These are phyloP conservation scores for Diabrotica balteata DNA, from an alignment of 2,888 invertebrate genomes.

Conservation along the genomic window DNA sequence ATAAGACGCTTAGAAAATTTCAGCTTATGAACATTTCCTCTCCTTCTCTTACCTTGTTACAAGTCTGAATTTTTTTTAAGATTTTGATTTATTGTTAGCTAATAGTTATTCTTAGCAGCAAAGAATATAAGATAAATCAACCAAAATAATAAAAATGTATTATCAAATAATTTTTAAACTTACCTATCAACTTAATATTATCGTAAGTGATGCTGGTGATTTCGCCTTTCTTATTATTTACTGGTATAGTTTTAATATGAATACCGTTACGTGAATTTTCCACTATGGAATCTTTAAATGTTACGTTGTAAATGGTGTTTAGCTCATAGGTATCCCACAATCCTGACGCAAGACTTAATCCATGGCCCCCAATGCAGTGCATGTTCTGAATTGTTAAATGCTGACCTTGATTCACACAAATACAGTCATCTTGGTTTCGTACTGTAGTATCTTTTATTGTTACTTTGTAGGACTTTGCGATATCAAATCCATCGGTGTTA, in stretches of 20 bases:
- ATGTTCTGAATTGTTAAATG: conserved; percentile 21
- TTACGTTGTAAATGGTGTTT: conserved; percentile 24
- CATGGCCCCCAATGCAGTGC: conserved; percentile 32
- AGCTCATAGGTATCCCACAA: conserved; percentile 4
- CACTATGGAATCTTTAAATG: conserved; percentile 22
- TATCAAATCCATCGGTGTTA: conserved; percentile 29
- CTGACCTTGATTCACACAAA: conserved; percentile 23
- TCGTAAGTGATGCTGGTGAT: conserved; percentile 19
- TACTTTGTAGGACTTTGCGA: conserved; percentile 15
- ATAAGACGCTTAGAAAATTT: too few species aligned
- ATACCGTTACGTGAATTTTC: conserved; percentile 22
- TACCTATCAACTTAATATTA: conserved; percentile 27
- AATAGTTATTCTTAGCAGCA: too few species aligned
- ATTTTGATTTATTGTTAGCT: too few species aligned
- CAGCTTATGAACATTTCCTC: too few species aligned
- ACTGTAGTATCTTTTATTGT: conserved; percentile 17
- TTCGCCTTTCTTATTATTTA: conserved; percentile 18
- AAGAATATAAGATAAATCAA: too few species aligned
- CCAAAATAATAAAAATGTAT: neutral
- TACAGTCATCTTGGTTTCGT: conserved; percentile 27
- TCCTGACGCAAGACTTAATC: conserved; percentile 32
- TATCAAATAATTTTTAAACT: neutral
- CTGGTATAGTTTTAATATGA: conserved; percentile 27
- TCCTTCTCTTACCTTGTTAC: too few species aligned
- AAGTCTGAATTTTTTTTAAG: too few species aligned